Conservation (phyloP, 2,797 vertebrate species). For the Serranus cabrilla region DNA sequence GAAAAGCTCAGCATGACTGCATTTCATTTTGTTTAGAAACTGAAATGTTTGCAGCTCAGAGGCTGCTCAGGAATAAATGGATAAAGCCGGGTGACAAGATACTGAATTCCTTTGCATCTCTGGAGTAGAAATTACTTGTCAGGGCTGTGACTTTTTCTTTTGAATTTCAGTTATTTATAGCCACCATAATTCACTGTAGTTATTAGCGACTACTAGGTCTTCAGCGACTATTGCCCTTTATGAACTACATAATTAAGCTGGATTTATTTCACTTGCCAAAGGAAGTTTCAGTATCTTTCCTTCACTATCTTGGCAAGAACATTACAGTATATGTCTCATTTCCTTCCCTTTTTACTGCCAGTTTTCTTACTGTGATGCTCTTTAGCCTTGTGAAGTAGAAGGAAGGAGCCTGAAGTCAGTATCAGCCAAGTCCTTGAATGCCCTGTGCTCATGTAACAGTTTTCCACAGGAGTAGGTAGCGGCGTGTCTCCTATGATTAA, state of each 20-base stretch:
- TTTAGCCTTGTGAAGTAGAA: slow-evolving; percentile 36
- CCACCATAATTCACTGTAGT: slow-evolving; percentile 37
- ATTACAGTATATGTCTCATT: slow-evolving; percentile 53
- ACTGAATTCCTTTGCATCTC: slow-evolving; percentile 34
- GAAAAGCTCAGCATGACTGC: slow-evolving; percentile 65
- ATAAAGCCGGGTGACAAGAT: slow-evolving; percentile 44
- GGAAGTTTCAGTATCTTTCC: slow-evolving; percentile 47
- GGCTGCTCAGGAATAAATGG: slow-evolving; percentile 46
- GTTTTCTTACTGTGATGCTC: slow-evolving; percentile 56
- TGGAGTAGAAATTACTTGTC: slow-evolving; percentile 40
- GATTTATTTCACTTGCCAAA: slow-evolving; percentile 57
- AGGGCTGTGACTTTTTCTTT: slow-evolving; percentile 42
- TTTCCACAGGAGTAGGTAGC: slow-evolving; percentile 49
- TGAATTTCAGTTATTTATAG: slow-evolving; percentile 54
- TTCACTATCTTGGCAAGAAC: slow-evolving; percentile 42
- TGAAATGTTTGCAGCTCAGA: slow-evolving; percentile 63
- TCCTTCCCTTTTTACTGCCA: slow-evolving; percentile 43
- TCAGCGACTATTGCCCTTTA: slow-evolving; percentile 48
- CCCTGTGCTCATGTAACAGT: slow-evolving; percentile 33
- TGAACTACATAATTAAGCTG: slow-evolving; percentile 49
- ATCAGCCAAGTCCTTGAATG: slow-evolving; percentile 51
- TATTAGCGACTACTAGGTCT: slow-evolving; percentile 43
- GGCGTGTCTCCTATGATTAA: slow-evolving; percentile 49
- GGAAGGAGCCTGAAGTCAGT: slow-evolving; percentile 41
- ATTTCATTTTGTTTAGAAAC: slow-evolving; percentile 68